phyloP scores from a whole-genome alignment of 2,888 invertebrate genomes.

The Acleris cristana region DNA sequence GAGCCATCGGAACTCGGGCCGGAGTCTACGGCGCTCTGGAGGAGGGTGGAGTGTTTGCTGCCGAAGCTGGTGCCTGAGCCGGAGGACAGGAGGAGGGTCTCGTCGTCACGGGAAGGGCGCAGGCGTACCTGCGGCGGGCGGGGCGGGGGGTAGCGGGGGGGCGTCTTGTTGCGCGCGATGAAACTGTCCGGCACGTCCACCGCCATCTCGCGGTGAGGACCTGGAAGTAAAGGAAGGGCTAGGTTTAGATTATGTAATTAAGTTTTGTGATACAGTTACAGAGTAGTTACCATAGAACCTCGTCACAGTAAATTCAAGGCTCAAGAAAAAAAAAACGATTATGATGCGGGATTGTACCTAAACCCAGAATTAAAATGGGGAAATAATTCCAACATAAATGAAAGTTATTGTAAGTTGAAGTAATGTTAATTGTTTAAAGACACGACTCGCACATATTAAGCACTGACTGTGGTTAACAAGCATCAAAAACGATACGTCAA shows the following conservation, averaged over 20 bases:
- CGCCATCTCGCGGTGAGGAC: conserved; percentile 98
- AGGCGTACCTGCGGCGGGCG: conserved; percentile 87
- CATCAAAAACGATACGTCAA: not conserved
- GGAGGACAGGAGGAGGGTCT: conserved; percentile 75
- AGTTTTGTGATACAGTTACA: not conserved
- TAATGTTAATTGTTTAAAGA: too few species aligned
- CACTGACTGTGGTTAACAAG: too few species aligned
- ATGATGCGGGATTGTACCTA: too few species aligned
- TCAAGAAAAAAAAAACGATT: too few species aligned
- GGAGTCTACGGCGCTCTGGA: conserved; percentile 64
- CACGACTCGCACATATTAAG: too few species aligned
- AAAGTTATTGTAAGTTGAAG: too few species aligned
- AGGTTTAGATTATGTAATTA: not conserved
- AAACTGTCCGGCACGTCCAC: conserved; percentile 98
- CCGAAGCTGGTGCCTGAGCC: conserved; percentile 76
- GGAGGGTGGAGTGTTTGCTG: conserved; percentile 75
- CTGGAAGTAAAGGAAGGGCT: conserved; percentile 66
- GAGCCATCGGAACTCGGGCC: conserved; percentile 72
- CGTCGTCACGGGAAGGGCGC: conserved; percentile 76
- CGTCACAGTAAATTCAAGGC: too few species aligned
- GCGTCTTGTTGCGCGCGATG: conserved; percentile 94
- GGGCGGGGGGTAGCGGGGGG: conserved; percentile 94
- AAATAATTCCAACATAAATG: too few species aligned
- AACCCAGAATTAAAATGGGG: too few species aligned
- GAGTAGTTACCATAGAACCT: too few species aligned